Conservation (phyloP, 2,797 vertebrate species). For the Smutsia gigantea region DNA sequence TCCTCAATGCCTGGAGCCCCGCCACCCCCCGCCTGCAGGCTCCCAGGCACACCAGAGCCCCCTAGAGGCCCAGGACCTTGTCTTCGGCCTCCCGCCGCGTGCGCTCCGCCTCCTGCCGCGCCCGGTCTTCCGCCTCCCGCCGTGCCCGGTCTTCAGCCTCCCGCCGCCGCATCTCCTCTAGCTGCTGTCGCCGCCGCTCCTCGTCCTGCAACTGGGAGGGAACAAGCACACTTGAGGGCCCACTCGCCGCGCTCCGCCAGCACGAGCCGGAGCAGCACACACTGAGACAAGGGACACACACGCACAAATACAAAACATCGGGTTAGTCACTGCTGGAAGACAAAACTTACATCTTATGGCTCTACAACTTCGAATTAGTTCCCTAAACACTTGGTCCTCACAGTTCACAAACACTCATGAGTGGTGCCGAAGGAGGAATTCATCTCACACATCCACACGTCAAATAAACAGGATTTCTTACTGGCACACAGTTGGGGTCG, state of each 20-base stretch:
- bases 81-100: constrained; percentile 93
- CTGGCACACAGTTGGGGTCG: no score
- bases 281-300: not conserved
- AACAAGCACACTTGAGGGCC: constrained; percentile 34
- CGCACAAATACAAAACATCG: constrained; percentile 5
- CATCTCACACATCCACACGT: not conserved
- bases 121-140: constrained; percentile 93
- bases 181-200: constrained; percentile 95
- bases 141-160: constrained; percentile 95
- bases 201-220: constrained; percentile 99
- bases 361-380: not conserved
- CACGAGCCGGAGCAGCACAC: not conserved
- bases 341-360: not conserved
- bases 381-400: not conserved
- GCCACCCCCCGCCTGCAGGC: not conserved
- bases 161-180: constrained; percentile 96
- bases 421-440: not conserved
- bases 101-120: constrained; percentile 95
- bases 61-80: constrained; percentile 91
- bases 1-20: no score
- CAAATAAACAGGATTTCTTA: no score
- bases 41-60: constrained; percentile 56
- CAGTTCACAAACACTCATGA: not conserved
- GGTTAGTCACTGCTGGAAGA: not conserved
- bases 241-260: not conserved